Percentiles rank a stretch among this genome's conserved stretches.
Evolutionary conservation across 2,113 vertebrate genomes (phyloP).

Genomic region (Oplegnathus fasciatus): DNA sequence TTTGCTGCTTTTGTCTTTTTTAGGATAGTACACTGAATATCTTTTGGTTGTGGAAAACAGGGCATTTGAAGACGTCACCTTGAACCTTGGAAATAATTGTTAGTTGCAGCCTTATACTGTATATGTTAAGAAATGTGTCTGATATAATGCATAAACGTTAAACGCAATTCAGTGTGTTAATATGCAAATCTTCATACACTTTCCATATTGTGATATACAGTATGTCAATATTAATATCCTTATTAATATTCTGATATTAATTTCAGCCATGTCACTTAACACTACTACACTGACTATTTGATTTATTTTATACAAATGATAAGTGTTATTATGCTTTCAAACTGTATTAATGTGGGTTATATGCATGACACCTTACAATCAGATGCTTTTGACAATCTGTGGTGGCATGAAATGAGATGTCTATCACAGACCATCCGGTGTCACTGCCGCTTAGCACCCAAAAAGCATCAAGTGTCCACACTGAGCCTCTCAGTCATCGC

Average conservation of each 20-base stretch:
- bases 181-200: neutral
- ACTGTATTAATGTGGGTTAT: neutral
- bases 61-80: too few species aligned
- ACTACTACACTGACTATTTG: neutral
- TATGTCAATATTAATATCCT: neutral
- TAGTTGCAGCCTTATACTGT: neutral
- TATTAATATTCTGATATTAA: neutral
- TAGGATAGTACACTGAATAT: neutral
- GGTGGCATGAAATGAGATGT: slow-evolving; percentile 57
- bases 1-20: neutral
- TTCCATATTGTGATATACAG: neutral
- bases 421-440: slow-evolving; percentile 25
- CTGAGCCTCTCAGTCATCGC: slow-evolving; percentile 56
- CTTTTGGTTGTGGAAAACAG: neutral
- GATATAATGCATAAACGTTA: neutral
- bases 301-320: neutral
- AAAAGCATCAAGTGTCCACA: slow-evolving; percentile 51
- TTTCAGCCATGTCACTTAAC: neutral
- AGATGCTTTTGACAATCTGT: slow-evolving; percentile 31
- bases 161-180: neutral
- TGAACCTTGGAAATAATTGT: too few species aligned
- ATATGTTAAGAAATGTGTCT: neutral
- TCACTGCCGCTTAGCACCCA: slow-evolving; percentile 53
- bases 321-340: neutral
- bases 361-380: slow-evolving; percentile 1